Evolutionary conservation across 2,888 invertebrate genomes (phyloP), one percentile per base, ranked within the genome.

Genomic region (Drosophila helvetica): DNA sequence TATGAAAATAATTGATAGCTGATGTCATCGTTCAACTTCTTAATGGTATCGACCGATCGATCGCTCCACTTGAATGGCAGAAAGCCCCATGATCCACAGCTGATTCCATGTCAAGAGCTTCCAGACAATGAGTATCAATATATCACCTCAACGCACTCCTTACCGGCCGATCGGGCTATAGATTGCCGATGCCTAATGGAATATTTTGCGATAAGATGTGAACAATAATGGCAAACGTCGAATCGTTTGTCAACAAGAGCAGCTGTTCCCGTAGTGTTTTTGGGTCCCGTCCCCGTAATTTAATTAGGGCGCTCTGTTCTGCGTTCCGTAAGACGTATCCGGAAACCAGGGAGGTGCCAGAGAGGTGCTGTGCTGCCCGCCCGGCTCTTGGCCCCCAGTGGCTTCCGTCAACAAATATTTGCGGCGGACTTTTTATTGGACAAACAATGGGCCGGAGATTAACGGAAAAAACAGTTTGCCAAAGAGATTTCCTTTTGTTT

Each of bases 321-420:
- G 33, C 63, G 63, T 38, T 45, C 33, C 46, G 61, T 60, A 53
- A 53, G 63, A 59, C 43, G 52, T 63, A 77, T 53, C 48, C 52
- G 73, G 72, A 71, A 71, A 58, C 62, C 51, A 22, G 52, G 54
- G 54, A 75, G 60, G 51, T 79, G 79, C 74, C 77, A 75, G 59
- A 55, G 7, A 52, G 67, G 67, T 66, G 72, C 51, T 68, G 67
- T 66, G 72, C 51, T 68, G 65, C 62, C 66, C 63, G 71, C 64
- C 76, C 8, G 12, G 42, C 17, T 76, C 42, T 58, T 52, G 60
- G 65, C 48, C 46, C 65, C 47, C 42, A 48, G 66, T 58, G 47
- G 77, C 82, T 80, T 84, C 82, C 82, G 81, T 68, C 71, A 47
- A 72, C 51, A 80, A 83, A 83, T 86, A 77, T 83, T 83, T 83